These are phyloP conservation scores for Gadus chalcogrammus DNA, from an alignment of 2,113 vertebrate genomes.

Conservation along the genomic window DNA sequence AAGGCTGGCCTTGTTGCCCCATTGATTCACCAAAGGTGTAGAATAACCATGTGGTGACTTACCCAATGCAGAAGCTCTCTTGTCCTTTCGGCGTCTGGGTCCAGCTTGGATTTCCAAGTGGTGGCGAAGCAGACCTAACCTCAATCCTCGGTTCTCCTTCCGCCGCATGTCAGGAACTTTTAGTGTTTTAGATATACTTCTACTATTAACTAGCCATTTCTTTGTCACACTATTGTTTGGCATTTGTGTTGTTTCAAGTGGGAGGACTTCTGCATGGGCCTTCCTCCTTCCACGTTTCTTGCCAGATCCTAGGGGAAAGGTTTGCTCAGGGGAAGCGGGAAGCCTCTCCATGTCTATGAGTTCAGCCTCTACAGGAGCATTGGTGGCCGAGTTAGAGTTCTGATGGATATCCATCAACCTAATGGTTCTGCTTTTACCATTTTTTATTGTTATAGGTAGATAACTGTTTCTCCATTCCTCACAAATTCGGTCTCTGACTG, in stretches of 20 bases:
- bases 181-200: background rate
- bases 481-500: conserved; percentile 34
- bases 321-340: background rate
- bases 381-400: background rate
- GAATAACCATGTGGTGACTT: conserved; percentile 8
- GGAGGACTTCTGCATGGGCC: background rate
- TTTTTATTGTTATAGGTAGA: background rate
- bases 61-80: conserved; percentile 33
- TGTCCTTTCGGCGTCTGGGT: background rate
- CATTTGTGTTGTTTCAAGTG: background rate
- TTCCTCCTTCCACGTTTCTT: background rate
- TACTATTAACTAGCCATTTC: background rate
- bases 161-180: background rate
- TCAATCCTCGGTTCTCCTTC: conserved; percentile 32
- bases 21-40: background rate
- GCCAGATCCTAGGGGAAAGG: background rate
- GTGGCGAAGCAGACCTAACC: conserved; percentile 57
- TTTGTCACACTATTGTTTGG: background rate
- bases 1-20: background rate
- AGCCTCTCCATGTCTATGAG: background rate
- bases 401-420: background rate
- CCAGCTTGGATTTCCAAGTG: conserved; percentile 56
- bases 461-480: conserved; percentile 45
- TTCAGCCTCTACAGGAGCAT: background rate
- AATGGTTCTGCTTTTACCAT: background rate